These are phyloP conservation scores for Athene noctua DNA, from an alignment of 2,113 vertebrate species.

Conservation along the genomic window DNA sequence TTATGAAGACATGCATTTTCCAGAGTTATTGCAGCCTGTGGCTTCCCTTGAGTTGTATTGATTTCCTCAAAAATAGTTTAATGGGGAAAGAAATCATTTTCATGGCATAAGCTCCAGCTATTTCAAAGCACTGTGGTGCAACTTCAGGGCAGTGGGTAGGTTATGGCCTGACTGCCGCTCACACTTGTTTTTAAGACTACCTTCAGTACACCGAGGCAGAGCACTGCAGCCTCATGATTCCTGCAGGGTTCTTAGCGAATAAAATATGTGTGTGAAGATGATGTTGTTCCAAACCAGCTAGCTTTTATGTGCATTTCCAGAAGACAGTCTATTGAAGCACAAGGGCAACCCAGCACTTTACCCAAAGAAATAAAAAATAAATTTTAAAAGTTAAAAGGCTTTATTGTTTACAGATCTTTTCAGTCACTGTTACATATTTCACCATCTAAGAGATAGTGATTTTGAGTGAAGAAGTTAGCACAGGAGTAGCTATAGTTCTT, in stretches of 20 bases:
- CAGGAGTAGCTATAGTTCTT: background rate
- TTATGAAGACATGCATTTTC: background rate
- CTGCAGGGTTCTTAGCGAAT: background rate
- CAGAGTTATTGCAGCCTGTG: background rate
- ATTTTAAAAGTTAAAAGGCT: background rate
- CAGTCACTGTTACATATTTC: background rate
- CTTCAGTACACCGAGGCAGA: background rate
- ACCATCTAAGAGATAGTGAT: background rate
- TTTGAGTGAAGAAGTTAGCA: background rate
- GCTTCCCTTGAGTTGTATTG: background rate
- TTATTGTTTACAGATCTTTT: background rate
- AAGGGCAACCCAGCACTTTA: background rate
- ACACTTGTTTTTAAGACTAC: background rate
- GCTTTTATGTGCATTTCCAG: background rate
- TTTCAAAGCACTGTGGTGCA: background rate
- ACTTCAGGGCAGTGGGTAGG: background rate
- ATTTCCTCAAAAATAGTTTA: slow-evolving; percentile 15
- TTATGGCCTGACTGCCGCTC: fast-evolving
- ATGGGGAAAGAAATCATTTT: background rate
- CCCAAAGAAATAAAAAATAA: background rate
- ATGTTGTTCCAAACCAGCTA: background rate
- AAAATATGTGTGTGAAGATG: background rate
- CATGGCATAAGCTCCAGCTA: background rate
- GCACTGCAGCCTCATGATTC: background rate
- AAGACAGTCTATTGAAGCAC: background rate